Percentiles rank a stretch among this genome's conserved stretches.
Evolutionary conservation across 2,113 vertebrate genomes (phyloP).

Genomic region (Eleginops maclovinus): DNA sequence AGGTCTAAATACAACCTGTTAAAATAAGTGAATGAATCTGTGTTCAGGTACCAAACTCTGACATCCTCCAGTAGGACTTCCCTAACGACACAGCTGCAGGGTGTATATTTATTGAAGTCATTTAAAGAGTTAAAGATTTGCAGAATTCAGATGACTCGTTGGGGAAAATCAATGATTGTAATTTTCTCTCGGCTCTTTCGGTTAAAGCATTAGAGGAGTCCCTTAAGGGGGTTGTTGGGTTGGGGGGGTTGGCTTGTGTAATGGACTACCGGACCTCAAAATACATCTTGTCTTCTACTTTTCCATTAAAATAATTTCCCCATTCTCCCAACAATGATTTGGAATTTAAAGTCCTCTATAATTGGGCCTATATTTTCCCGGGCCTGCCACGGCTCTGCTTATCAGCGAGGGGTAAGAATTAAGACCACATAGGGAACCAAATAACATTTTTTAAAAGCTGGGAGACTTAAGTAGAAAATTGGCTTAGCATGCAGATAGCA

Average conservation of each 20-base stretch:
- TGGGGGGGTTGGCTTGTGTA: slow-evolving; percentile 16
- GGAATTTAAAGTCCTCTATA: slow-evolving; percentile 80
- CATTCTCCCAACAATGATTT: slow-evolving; percentile 63
- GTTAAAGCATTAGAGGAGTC: slow-evolving; percentile 23
- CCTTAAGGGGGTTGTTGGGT: not conserved
- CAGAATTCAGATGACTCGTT: slow-evolving; percentile 23
- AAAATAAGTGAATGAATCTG: not conserved
- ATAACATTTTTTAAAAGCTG: slow-evolving; percentile 87
- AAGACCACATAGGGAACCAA: slow-evolving; percentile 86
- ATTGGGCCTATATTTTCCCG: slow-evolving; percentile 80
- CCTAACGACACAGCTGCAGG: not conserved
- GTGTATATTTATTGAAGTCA: not conserved
- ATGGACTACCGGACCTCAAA: slow-evolving; percentile 41
- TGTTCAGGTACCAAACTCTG: too few species aligned
- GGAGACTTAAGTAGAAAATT: slow-evolving; percentile 93
- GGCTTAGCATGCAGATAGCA: slow-evolving; percentile 91
- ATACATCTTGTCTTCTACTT: slow-evolving; percentile 42
- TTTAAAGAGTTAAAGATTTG: not conserved
- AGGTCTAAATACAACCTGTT: not conserved
- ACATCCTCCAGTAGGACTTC: too few species aligned
- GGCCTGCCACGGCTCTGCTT: slow-evolving; percentile 64
- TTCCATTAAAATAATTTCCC: slow-evolving; percentile 62
- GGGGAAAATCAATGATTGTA: slow-evolving; percentile 11
- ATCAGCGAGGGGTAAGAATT: slow-evolving; percentile 85
- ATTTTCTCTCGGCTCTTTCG: not conserved